A percentile compares a stretch with the other conserved stretches of the same genome.
These are phyloP conservation scores for Cataglyphis altisquamis DNA, from an alignment of 2,888 invertebrate genomes.

Conservation along the genomic window DNA sequence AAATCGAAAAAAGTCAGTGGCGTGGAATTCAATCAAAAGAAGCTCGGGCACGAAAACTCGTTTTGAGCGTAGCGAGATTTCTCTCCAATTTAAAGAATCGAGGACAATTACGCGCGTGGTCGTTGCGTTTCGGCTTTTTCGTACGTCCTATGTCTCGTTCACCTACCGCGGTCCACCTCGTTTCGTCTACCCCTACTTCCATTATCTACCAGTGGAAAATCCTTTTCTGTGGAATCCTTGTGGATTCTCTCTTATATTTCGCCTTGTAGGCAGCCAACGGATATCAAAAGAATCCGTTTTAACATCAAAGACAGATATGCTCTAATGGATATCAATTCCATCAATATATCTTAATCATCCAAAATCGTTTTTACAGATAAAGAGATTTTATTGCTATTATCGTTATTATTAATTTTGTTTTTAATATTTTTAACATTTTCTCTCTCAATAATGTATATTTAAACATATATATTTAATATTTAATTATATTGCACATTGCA, in stretches of 20 bases:
- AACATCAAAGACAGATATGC: constrained; percentile 42
- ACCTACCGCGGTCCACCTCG: neutral
- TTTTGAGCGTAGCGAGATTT: constrained; percentile 10
- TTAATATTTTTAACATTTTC: neutral
- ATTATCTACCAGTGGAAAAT: constrained; percentile 35
- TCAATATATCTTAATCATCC: neutral
- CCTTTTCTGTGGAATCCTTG: constrained; percentile 20
- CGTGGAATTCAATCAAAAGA: constrained; percentile 44
- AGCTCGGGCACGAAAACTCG: constrained; percentile 9
- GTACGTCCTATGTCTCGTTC: neutral
- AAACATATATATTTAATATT: constrained; percentile 9
- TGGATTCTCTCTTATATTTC: constrained; percentile 21
- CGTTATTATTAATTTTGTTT: neutral
- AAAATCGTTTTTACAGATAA: constrained; percentile 11
- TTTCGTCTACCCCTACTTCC: neutral
- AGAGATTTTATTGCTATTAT: neutral
- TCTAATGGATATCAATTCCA: constrained; percentile 30
- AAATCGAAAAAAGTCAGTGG: constrained; percentile 40
- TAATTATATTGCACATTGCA: neutral
- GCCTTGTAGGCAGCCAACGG: neutral
- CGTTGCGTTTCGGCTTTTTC: constrained; percentile 26
- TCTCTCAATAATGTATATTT: neutral
- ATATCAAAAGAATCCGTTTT: constrained; percentile 28
- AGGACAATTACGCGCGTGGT: constrained; percentile 49
- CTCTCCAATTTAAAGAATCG: constrained; percentile 38